Base-by-base conservation (phyloP, 2,888 invertebrate species). In the Drosophila pseudotalamancana region DNA sequence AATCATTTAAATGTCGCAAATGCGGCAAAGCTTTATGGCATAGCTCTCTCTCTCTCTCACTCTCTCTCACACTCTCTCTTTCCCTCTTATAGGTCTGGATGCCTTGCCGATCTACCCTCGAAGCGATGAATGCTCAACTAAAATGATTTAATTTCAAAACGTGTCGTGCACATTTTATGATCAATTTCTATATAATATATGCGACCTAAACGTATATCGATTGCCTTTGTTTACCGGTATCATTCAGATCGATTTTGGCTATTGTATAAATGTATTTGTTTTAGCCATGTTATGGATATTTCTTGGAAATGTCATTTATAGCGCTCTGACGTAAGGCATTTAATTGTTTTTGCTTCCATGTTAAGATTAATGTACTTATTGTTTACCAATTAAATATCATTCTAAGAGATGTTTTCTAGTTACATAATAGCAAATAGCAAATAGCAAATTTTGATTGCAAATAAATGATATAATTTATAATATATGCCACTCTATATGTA, bases 131-230 rank as follows among this genome's bases (percentile, higher is more conserved):
- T 77, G 84, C 86, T 71, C 87, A 88, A 79, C 80, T 88, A 73
- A 89, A 88, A 88, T 89, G 88, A 88, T 89, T 88, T 88, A 88
- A 89, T 88, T 88, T 81, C 89, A 77, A 83, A 88, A 88, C 89
- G 88, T 88, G 88, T 76, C 83, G 64, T 51, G 80, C 69, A 74
- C 67, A 59, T 67, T 84, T 88, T 68, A 88, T 72, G 77, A 79
- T 69, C 74, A 62, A 82, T 85, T 85, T 74, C 48, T 51, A 18
- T 70, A 63, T 55, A 70, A 23, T 59, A 59, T 31, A 23, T 37
- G 34, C 53, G 23, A 40, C n/a, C n/a, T 37, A 54, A 11, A 39
- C 27, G 23, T 14, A 46, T 25, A 48, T 48, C 6, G 32, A 35
- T 29, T 46, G 63, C 6, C 35, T 16, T 48, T 53, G 29, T 23